A percentile compares a stretch with the other conserved stretches of the same genome.
These are phyloP conservation scores for Rhineura floridana DNA, from an alignment of 2,113 vertebrate genomes.

Conservation along the genomic window DNA sequence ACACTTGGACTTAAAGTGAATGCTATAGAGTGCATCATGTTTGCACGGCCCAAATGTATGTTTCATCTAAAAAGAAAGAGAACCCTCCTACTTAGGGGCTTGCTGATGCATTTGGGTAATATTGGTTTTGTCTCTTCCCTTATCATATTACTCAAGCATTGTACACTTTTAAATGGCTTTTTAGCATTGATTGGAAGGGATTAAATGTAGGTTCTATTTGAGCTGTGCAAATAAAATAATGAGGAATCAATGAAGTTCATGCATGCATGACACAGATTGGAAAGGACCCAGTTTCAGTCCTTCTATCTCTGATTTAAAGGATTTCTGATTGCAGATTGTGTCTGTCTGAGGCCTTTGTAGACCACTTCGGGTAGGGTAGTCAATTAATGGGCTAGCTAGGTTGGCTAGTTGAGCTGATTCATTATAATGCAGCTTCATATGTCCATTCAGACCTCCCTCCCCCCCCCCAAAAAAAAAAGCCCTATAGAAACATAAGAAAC, in stretches of 20 bases:
- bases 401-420: background rate
- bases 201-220: background rate
- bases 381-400: background rate
- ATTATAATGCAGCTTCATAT: background rate
- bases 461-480: too few relatives aligned
- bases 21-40: too few relatives aligned
- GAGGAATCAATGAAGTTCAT: background rate
- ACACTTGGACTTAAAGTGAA: too few relatives aligned
- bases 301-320: too few relatives aligned
- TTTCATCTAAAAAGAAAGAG: conserved; percentile 47
- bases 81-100: conserved; percentile 47
- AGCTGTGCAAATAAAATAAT: background rate
- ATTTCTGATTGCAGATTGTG: too few relatives aligned
- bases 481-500: too few relatives aligned
- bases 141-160: background rate
- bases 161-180: background rate
- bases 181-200: background rate
- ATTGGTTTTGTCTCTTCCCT: background rate
- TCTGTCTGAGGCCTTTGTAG: background rate
- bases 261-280: too few relatives aligned
- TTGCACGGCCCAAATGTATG: conserved; percentile 39
- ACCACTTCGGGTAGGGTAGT: too few relatives aligned
- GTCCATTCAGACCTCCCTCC: background rate
- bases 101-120: conserved; percentile 46
- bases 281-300: too few relatives aligned